A percentile compares a stretch with the other conserved stretches of the same genome.
Evolutionary conservation across 1,140 invertebrate genomes (phyloP).

Genomic region (Hyles euphorbiae): DNA sequence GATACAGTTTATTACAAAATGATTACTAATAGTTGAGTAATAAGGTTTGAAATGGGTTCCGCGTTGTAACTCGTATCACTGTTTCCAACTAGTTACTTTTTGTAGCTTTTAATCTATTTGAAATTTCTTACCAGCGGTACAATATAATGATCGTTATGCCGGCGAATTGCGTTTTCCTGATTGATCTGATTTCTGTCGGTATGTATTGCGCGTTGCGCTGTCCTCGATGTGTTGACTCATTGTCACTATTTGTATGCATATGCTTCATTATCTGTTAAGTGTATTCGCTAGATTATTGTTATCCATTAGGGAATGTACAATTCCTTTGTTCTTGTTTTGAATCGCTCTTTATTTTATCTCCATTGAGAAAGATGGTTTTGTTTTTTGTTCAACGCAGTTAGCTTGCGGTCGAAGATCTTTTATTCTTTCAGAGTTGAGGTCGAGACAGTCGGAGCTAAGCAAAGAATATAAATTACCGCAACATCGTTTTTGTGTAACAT

Average conservation of each 20-base stretch:
- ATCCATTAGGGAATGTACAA: conserved; percentile 5
- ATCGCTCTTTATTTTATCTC: conserved; percentile 3
- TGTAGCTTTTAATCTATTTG: conserved; percentile 1
- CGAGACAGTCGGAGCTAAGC: no score
- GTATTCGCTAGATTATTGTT: conserved; percentile 10
- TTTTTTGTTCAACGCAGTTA: conserved; percentile 6
- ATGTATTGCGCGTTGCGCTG: not conserved
- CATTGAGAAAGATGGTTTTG: conserved; percentile 4
- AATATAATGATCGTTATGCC: conserved; percentile 1
- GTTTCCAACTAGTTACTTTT: no score
- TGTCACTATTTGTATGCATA: conserved; percentile 7
- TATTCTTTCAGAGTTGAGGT: no score
- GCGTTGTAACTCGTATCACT: no score
- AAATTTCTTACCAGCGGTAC: conserved; percentile 3
- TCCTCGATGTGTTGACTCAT: conserved; percentile 5
- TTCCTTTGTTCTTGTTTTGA: conserved; percentile 10
- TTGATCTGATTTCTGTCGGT: conserved; percentile 1
- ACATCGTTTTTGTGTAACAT: no score
- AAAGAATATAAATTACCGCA: no score
- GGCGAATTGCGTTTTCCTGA: not conserved
- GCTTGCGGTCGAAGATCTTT: not conserved
- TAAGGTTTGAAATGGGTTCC: no score
- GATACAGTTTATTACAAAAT: not conserved
- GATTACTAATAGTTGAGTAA: no score
- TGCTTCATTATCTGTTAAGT: conserved; percentile 5